Conservation (phyloP, 2,113 vertebrate genomes). For the Gymnocephalus cernua region DNA sequence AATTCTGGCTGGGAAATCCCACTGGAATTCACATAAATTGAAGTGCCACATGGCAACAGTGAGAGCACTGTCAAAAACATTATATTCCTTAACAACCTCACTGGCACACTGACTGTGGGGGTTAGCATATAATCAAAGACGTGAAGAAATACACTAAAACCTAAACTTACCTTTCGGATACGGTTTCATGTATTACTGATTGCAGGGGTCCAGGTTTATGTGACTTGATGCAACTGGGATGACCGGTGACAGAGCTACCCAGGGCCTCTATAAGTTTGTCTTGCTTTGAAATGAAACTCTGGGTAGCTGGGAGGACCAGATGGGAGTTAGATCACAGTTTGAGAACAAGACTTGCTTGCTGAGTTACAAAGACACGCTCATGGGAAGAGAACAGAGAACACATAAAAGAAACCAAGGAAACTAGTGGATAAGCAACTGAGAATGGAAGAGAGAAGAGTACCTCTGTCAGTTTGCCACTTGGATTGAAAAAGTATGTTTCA, state of each 20-base stretch:
- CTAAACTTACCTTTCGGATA: background rate
- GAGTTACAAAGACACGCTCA: constrained; percentile 35
- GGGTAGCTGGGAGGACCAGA: constrained; percentile 20
- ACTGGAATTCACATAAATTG: constrained; percentile 9
- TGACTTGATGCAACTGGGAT: constrained; percentile 14
- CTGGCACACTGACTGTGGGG: constrained; percentile 15
- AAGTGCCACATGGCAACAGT: constrained; percentile 37
- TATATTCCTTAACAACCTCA: constrained; percentile 34
- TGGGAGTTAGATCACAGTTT: constrained; percentile 43
- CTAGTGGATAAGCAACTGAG: constrained; percentile 22
- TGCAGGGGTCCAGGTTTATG: background rate
- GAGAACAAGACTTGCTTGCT: constrained; percentile 34
- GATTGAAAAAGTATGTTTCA: constrained; percentile 52
- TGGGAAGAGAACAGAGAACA: constrained; percentile 27
- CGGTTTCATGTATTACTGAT: background rate
- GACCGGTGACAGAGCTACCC: constrained; percentile 10
- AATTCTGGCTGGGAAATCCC: constrained; percentile 35
- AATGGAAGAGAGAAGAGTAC: constrained; percentile 6
- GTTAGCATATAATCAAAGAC: constrained; percentile 25
- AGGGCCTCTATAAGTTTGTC: constrained; percentile 25
- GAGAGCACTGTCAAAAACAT: constrained; percentile 19
- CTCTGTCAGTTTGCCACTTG: constrained; percentile 20
- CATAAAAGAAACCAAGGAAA: constrained; percentile 32
- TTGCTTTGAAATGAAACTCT: constrained; percentile 40
- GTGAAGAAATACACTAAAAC: background rate